Evolutionary conservation across 2,113 vertebrate genomes (phyloP).

Genomic region (Lophotis ruficrista): DNA sequence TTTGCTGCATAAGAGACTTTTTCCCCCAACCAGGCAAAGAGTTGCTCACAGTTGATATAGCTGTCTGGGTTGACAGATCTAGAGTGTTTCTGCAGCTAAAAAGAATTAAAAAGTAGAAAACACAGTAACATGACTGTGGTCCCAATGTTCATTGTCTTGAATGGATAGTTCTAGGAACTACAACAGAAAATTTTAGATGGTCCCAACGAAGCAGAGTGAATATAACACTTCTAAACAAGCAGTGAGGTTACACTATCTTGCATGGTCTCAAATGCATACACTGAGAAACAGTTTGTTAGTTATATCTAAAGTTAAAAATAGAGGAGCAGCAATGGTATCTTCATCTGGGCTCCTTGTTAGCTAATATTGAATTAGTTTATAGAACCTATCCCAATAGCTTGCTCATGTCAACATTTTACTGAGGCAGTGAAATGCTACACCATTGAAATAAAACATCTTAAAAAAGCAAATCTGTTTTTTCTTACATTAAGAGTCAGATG

Average conservation of each 20-base stretch:
- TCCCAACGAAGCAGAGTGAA: constrained; percentile 14
- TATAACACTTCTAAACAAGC: not conserved
- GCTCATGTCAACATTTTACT: not conserved
- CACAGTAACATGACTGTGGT: not conserved
- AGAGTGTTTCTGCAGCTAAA: not conserved
- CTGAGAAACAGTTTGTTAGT: not conserved
- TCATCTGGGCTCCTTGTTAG: not conserved
- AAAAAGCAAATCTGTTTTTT: constrained; percentile 19
- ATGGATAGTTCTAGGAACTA: not conserved
- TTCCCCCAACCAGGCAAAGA: not conserved
- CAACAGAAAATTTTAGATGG: not conserved
- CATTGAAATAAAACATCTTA: not conserved
- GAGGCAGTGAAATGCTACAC: constrained; percentile 16
- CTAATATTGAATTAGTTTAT: not conserved
- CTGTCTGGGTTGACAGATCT: not conserved
- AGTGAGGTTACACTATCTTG: not conserved
- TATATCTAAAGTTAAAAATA: not conserved
- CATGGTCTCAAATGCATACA: not conserved
- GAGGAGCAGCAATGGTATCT: not conserved
- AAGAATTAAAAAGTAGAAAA: not conserved
- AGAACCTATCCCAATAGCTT: not conserved
- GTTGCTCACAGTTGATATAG: not conserved
- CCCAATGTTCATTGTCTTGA: not conserved
- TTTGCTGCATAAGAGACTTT: not conserved
- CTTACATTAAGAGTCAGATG: constrained; percentile 47